Conservation (phyloP, 2,797 vertebrate genomes). For the Lagorchestes hirsutus region DNA sequence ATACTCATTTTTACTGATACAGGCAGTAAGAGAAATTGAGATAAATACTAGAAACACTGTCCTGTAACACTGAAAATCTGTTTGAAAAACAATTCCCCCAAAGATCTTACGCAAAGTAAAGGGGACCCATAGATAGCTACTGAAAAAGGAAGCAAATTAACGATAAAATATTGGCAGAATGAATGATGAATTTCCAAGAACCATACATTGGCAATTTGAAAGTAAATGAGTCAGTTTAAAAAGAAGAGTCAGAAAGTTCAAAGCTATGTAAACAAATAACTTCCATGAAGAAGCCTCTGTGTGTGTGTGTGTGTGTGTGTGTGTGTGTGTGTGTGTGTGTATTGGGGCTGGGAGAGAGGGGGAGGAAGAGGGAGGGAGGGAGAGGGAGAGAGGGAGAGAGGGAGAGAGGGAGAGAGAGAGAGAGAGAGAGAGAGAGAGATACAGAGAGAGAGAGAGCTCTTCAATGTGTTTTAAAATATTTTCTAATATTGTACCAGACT, state of each 20-base stretch:
- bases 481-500: background rate
- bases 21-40: constrained; percentile 50
- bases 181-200: constrained; percentile 30
- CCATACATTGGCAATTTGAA: background rate
- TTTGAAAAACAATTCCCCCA: constrained; percentile 22
- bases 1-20: constrained; percentile 56
- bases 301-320: background rate
- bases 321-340: too few species aligned
- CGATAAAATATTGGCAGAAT: background rate
- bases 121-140: background rate
- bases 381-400: too few species aligned
- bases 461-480: background rate
- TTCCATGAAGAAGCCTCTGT: background rate
- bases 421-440: too few species aligned
- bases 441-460: background rate
- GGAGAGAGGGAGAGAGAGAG: too few species aligned
- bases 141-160: constrained; percentile 2
- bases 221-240: constrained; percentile 37
- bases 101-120: background rate
- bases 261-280: constrained; percentile 38
- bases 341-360: too few species aligned
- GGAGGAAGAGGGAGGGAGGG: too few species aligned
- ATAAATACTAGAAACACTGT: constrained; percentile 2
- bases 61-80: constrained; percentile 28
- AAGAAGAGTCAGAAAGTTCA: background rate